A percentile compares a stretch with the other conserved stretches of the same genome.
Evolutionary conservation across 2,888 invertebrate genomes (phyloP).

Genomic region (Cheilosia scutellata): DNA sequence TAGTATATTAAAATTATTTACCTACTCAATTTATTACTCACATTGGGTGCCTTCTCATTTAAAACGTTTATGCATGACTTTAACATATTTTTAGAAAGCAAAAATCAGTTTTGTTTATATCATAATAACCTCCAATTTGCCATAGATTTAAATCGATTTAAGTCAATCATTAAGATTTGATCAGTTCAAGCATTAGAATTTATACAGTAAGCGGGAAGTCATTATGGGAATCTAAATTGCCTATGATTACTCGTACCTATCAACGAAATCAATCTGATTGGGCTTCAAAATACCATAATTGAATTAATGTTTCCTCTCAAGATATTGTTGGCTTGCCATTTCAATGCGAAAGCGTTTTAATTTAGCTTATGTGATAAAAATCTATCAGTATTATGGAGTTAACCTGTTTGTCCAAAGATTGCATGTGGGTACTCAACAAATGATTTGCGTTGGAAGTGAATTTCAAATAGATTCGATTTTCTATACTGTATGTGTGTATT

Average conservation of each 20-base stretch:
- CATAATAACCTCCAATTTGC: conserved; percentile 54
- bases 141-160: conserved; percentile 40
- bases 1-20: neutral
- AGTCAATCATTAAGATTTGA: conserved; percentile 52
- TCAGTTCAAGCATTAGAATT: conserved; percentile 36
- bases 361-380: conserved; percentile 38
- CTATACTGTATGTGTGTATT: too few relatives aligned
- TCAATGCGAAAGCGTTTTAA: conserved; percentile 26
- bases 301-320: conserved; percentile 59
- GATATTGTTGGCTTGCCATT: conserved; percentile 32
- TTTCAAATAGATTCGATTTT: neutral
- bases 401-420: conserved; percentile 19
- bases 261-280: conserved; percentile 60
- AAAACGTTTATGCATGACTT: neutral
- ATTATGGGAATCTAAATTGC: conserved; percentile 50
- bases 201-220: conserved; percentile 38
- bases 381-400: conserved; percentile 37
- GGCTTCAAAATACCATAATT: conserved; percentile 62
- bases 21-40: neutral
- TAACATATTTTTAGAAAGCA: conserved; percentile 49
- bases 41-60: conserved; percentile 19
- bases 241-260: conserved; percentile 54
- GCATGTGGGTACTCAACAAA: neutral
- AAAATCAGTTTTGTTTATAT: conserved; percentile 34
- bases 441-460: conserved; percentile 3